Base-by-base conservation (phyloP, 2,888 invertebrate species). In the Pterostichus madidus region DNA sequence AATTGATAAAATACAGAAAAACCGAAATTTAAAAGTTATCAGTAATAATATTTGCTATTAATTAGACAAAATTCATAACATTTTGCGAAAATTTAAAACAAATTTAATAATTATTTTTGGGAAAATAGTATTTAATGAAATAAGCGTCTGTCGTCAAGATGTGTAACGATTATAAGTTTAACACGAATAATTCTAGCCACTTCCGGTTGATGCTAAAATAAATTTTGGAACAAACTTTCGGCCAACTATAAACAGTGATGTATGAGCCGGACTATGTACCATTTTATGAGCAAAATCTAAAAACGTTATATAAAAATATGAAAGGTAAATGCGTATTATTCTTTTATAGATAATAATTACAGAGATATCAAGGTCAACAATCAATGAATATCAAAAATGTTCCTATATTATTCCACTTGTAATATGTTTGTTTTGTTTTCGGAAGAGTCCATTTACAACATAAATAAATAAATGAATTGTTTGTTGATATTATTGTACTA, bases 181-280 rank as follows among this genome's bases (percentile, higher is more conserved):
- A 52, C 75, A 24, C n/a, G 52, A 64, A 64, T 78, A 80, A 46
- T 49, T 71, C 71, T 15, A 61, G 59, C 35, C 73, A 73, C 73
- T 80, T 80, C 80, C 80, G 80, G 68, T 80, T 15, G 11, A 61
- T 13, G 76, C 53, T 35, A 39, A 76, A 76, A 56, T 76, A 76
- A 76, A 53, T 56, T 31, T 35, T 52, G 31, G 53, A 53, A 46
- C 49, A 24, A 52, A 53, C 31, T 52, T 32, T 32, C 53, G 32
- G n/a, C 35, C 56, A 76, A 56, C 31, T 76, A 52, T 31, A 53
- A 49, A 31, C 52, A 52, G n/a, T 53, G 31, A 2, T 5, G 11
- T 13, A 17, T 15, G 68, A 17, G 17, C n/a, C 39, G 44, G 39
- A 71, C 11, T 44, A 39, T 44, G 68, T 44, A 15, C 15, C 15